Conservation (phyloP, 1,140 invertebrate species). For the Drosophila sechellia region DNA sequence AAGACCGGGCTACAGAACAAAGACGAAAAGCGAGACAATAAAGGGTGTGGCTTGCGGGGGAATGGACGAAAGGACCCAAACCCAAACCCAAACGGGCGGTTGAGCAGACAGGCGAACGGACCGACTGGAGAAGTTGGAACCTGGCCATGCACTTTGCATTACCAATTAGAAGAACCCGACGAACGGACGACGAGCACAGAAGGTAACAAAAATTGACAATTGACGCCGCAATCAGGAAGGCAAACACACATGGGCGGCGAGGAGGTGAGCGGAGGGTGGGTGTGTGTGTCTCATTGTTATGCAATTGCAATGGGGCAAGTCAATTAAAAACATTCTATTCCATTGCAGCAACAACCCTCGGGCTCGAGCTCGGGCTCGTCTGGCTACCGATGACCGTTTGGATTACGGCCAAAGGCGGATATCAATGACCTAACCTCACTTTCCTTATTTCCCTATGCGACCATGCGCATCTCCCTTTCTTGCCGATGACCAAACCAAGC, state of each 20-base stretch:
- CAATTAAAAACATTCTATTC: constrained; percentile 70
- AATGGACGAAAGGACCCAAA: constrained; percentile 26
- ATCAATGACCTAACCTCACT: constrained; percentile 73
- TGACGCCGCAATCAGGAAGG: constrained; percentile 67
- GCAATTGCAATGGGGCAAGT: constrained; percentile 72
- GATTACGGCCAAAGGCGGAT: constrained; percentile 74
- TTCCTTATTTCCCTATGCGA: constrained; percentile 2
- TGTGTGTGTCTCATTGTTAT: constrained; percentile 64
- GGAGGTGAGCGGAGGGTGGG: constrained; percentile 5
- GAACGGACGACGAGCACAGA: constrained; percentile 24
- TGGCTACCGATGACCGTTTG: constrained; percentile 40
- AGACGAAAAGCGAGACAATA: constrained; percentile 18
- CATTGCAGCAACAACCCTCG: constrained; percentile 28
- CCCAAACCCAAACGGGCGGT: constrained; percentile 3
- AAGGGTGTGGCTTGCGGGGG: constrained; percentile 15
- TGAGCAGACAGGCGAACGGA: not conserved
- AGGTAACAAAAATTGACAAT: constrained; percentile 67
- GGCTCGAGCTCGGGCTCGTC: constrained; percentile 3
- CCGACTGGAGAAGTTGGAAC: constrained; percentile 22
- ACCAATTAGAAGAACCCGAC: constrained; percentile 63
- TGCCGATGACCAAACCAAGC: constrained; percentile 1
- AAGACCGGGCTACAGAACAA: constrained; percentile 20
- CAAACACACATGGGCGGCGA: constrained; percentile 14
- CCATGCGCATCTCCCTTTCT: constrained; percentile 12
- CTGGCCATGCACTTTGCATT: constrained; percentile 73